Base-by-base conservation (phyloP, 2,113 vertebrate genomes). In the Coregonus clupeaformis region DNA sequence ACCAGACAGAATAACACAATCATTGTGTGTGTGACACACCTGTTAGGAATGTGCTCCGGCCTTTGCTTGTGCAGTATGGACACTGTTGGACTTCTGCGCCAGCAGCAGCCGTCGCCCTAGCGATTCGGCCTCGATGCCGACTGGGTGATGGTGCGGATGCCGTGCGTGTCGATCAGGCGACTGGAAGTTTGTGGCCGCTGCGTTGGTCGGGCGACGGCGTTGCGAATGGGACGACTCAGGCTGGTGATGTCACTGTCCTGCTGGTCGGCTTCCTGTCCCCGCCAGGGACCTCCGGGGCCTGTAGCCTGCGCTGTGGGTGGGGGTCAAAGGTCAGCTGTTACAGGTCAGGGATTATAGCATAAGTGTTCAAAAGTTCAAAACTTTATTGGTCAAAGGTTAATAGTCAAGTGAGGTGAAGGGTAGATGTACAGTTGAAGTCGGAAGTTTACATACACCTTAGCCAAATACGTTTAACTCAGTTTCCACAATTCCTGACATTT, bases 91-190 rank as follows among this genome's bases (percentile, higher is more conserved):
- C 88, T 93, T 52, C 87, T 82, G 87, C 68, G 47, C 77, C 86
- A 1, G 82, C 73, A 1, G 81, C 72, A 4, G 81, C 77, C 1
- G 49, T 27, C 9, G 80, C 76, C 77, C 89, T 84, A 24, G 80
- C 87, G 18, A 91, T 78, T 94, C 93, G 0, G 78, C 14, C 90
- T 89, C 0, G 93, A 89, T 1, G 92, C 89, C 0, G 94, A 93
- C 62, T 93, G 95, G 27, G 91, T 80, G 73, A 96, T 91, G 0
- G 94, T 95, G 81, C 87, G 94, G 69, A 95, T 94, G 80, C 91
- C 90, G 85, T 91, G 91, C 89, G 32, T 81, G 91, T 42, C 73
- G 91, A 65, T 81, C 80, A 0, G 93, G 92, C 1, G 96, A 94
- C 78, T 94, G 91, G 0, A 94, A 91, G 85, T 90, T 94, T 77